Base-by-base conservation (phyloP, 2,113 vertebrate species). In the Hemibagrus wyckioides region DNA sequence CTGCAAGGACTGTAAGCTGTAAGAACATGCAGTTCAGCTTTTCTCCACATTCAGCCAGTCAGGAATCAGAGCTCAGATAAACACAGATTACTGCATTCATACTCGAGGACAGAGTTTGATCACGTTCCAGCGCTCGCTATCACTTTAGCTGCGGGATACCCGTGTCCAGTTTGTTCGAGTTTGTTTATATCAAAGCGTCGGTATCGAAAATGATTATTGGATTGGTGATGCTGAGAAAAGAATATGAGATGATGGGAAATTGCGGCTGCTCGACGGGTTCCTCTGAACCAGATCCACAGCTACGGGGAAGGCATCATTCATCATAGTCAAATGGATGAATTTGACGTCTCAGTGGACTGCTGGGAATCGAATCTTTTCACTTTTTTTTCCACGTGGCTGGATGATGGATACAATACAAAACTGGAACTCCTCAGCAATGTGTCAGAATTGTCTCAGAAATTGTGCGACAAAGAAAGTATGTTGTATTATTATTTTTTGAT, bases 251-350 rank as follows among this genome's bases (percentile, higher is more conserved):
- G 80, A 86, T 85, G 57, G 44, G 76, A 76, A 63, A 39, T 79
- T 85, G 59, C 25, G 0, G n/a, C 11, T 7, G n/a, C 41, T 48
- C 15, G 11, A 6, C 48, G 84, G 71, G 39, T 21, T 85, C 11
- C 39, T 39, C n/a, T 25, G 41, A 44, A 61, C 41, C 73, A 48
- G 41, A 63, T 79, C 57, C 59, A 39, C 75, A 54, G 28, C 75
- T 80, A 3, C 84, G 80, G 28, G 23, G 39, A 79, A 21, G 17
- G 3, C n/a, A 8, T 33, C 54, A 50, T 79, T 79, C 41, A 33
- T 79, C 56, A 73, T 52, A 56, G 83, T 73, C 65, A 41, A 52
- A 65, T 52, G 41, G 48, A 63, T 33, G 56, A 28, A 77, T 76
- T 61, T 59, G 41, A 79, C 14, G 57, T 59, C 57, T 41, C 84